phyloP scores from a whole-genome alignment of 2,113 vertebrate species.

The Lophochroa leadbeateri region DNA sequence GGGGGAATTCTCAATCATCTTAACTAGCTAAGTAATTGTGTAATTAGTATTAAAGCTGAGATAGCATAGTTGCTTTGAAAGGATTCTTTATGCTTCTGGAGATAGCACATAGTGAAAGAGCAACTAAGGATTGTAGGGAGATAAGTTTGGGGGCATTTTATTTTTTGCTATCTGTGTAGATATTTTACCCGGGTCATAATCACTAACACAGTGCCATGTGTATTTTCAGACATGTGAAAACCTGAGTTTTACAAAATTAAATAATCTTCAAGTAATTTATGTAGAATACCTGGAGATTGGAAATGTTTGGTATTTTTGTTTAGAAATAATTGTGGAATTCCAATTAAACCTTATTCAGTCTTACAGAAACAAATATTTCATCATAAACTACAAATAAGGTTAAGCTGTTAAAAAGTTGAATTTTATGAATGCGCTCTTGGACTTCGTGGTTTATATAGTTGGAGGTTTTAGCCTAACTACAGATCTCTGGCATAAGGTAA shows the following conservation, averaged over 20 bases:
- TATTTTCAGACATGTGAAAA: neutral
- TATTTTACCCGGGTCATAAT: neutral
- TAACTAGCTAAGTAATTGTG: neutral
- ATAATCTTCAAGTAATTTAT: neutral
- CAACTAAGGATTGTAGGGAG: neutral
- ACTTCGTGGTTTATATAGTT: neutral
- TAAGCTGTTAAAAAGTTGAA: neutral
- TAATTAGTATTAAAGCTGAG: neutral
- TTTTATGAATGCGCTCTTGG: neutral
- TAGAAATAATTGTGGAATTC: neutral
- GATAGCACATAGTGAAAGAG: neutral
- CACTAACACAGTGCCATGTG: neutral
- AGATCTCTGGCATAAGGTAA: neutral
- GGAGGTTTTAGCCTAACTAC: neutral
- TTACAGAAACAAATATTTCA: neutral
- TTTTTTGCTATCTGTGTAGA: neutral
- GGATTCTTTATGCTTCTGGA: neutral
- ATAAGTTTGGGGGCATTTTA: neutral
- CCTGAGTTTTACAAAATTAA: neutral
- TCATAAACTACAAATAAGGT: neutral
- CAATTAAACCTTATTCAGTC: neutral
- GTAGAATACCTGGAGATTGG: neutral
- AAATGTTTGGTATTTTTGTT: neutral
- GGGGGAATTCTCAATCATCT: neutral
- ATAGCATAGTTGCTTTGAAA: neutral